Percentiles rank a stretch among this genome's conserved stretches.
These are phyloP conservation scores for Miniopterus natalensis DNA, from an alignment of 2,113 vertebrate species.

Conservation along the genomic window DNA sequence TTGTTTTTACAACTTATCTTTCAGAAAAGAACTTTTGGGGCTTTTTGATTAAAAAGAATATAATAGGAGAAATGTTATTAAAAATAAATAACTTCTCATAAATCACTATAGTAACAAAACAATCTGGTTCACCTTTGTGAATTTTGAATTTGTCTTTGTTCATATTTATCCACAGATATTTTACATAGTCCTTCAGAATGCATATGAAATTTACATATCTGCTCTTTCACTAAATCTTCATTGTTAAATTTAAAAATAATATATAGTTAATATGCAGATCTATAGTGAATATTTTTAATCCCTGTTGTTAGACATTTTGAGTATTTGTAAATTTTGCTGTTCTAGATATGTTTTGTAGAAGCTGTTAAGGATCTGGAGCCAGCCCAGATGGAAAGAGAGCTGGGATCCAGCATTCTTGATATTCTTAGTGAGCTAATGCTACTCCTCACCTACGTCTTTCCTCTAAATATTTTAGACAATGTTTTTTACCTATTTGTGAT, in stretches of 20 bases:
- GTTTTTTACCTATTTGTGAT: background rate
- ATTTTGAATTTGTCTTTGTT: slow-evolving; percentile 52
- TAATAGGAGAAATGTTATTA: slow-evolving; percentile 15
- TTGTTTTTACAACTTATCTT: slow-evolving; percentile 46
- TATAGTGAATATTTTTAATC: slow-evolving; percentile 30
- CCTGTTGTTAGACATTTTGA: slow-evolving; percentile 11
- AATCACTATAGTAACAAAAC: slow-evolving; percentile 45
- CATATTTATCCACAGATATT: background rate
- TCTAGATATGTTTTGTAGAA: background rate
- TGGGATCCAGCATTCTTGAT: background rate
- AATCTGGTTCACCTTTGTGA: slow-evolving; percentile 50
- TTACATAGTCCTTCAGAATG: slow-evolving; percentile 13
- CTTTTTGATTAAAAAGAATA: background rate
- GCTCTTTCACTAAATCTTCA: background rate
- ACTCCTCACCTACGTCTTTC: background rate
- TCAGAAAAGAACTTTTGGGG: slow-evolving; percentile 46
- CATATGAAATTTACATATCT: slow-evolving; percentile 29
- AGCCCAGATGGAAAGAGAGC: background rate
- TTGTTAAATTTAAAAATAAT: slow-evolving; percentile 38
- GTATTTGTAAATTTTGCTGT: slow-evolving; percentile 43
- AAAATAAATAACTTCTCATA: slow-evolving; percentile 32
- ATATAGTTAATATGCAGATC: background rate
- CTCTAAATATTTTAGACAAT: background rate
- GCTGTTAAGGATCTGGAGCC: background rate
- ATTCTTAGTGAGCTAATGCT: background rate